These are phyloP conservation scores for Neodon shergylaensis DNA, from an alignment of 2,113 vertebrate species.

Conservation along the genomic window DNA sequence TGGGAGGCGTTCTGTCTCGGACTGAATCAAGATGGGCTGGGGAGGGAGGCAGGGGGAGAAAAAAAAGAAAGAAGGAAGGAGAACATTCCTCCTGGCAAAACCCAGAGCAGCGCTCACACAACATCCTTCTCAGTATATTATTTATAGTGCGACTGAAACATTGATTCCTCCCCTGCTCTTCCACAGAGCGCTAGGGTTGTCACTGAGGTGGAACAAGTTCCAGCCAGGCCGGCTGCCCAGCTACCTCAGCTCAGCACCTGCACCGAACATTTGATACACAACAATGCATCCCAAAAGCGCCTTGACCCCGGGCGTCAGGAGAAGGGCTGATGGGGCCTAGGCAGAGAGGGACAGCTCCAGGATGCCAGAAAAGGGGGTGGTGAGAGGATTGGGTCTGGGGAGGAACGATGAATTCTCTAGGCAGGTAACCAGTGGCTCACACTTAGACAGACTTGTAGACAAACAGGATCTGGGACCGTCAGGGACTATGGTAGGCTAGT, in stretches of 20 bases:
- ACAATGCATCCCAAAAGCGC: slow-evolving; percentile 53
- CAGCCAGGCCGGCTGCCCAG: not conserved
- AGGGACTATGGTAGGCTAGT: no score
- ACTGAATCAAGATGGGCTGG: not conserved
- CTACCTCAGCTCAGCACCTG: not conserved
- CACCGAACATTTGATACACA: slow-evolving; percentile 20
- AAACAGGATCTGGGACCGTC: accelerated
- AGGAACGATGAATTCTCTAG: not conserved
- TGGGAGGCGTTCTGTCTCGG: slow-evolving; percentile 59
- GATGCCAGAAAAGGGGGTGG: not conserved
- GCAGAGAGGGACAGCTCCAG: not conserved
- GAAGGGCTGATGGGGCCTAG: not conserved
- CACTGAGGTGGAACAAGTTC: slow-evolving; percentile 40
- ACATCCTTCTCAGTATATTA: slow-evolving; percentile 90
- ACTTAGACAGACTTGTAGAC: not conserved
- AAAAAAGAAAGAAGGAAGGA: slow-evolving; percentile 79
- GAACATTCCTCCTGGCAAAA: slow-evolving; percentile 88
- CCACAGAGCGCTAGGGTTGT: not conserved
- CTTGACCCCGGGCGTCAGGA: not conserved
- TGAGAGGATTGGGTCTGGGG: not conserved
- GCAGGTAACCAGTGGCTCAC: not conserved
- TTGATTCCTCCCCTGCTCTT: slow-evolving; percentile 89
- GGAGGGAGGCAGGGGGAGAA: slow-evolving; percentile 22
- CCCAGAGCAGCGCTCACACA: slow-evolving; percentile 92
- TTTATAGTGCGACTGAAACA: slow-evolving; percentile 94